Base-by-base conservation (phyloP, 1,140 invertebrate genomes). In the Ruditapes philippinarum region DNA sequence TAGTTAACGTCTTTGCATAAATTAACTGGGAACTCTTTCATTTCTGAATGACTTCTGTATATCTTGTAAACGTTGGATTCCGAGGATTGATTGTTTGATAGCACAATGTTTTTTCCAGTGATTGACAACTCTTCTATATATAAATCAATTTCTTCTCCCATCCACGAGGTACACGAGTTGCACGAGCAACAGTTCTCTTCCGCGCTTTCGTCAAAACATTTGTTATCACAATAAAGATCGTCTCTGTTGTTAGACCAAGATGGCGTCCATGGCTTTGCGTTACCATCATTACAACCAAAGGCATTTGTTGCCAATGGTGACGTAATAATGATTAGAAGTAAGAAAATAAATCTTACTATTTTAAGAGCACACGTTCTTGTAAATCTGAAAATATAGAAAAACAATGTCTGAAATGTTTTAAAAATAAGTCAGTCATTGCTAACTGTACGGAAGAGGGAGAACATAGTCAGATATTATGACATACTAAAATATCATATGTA, bases 1-100 rank as follows among this genome's bases (percentile, higher is more conserved):
- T 78, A 49, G 2, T 38, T 60, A 45, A 76, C 54, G 49, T 73
- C 62, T 40, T 60, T 45, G 74, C 84, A 87, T 1, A 87, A 28
- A 28, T 87, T 76, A 49, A 73, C 65, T 33, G 84, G 84, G 17
- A 87, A 14, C 33, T 87, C 73, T 60, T 42, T 87, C 73, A 87
- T 78, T 4, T 78, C 49, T 28, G 49, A 54, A 42, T 45, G 9
- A 9, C 22, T n/a, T 28, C 76, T 49, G n/a, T 76, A 70, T 25
- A 87, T 74, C n/a, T 60, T 60, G 54, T 87, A 87, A 12, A 87
- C 54, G 12, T 60, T 38, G 19, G 36, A 51, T 0, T 76, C 54
- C 38, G 78, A 49, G 25, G 14, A 38, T 2, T n/a, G 3, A 0
- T 65, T 7, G 11, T 19, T 1, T 5, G 49, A n/a, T 1, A 87